Conservation (phyloP, 2,888 invertebrate genomes). For the Villa cingulata region DNA sequence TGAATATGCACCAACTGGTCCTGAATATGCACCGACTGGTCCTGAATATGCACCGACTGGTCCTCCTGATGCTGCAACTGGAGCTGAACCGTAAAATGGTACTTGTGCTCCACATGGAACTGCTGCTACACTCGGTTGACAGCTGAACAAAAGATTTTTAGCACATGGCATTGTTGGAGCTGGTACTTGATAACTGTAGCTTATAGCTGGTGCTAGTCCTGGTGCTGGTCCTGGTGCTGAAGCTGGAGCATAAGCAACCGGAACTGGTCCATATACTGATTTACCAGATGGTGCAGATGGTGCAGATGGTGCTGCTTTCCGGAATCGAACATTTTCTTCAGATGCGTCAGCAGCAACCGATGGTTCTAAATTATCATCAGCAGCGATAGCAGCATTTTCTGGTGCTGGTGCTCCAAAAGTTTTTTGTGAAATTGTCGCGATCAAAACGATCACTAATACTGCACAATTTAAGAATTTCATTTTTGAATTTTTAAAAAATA, state of each 20-base stretch:
- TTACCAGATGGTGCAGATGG: not conserved
- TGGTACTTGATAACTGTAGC: not conserved
- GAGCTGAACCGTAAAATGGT: slow-evolving; percentile 1
- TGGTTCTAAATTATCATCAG: not conserved
- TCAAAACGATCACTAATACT: not conserved
- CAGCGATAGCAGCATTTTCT: not conserved
- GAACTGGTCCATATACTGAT: not conserved
- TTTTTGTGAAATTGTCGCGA: not conserved
- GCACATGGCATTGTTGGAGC: slow-evolving; percentile 2
- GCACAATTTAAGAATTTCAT: not conserved
- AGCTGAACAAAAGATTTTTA: slow-evolving; percentile 5
- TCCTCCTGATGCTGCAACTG: not conserved
- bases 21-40: slow-evolving; percentile 1
- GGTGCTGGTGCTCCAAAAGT: not conserved
- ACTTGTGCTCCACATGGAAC: slow-evolving; percentile 4
- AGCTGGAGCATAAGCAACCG: not conserved
- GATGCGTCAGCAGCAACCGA: not conserved
- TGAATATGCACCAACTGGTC: not conserved
- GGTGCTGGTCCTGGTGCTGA: not conserved
- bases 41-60: not conserved
- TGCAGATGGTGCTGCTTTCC: not conserved
- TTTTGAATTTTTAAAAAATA: not conserved
- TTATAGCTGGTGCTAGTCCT: not conserved
- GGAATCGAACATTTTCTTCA: not conserved
- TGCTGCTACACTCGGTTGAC: slow-evolving; percentile 5